Conservation (phyloP, 2,888 invertebrate genomes). For the Calameuta idolon region DNA sequence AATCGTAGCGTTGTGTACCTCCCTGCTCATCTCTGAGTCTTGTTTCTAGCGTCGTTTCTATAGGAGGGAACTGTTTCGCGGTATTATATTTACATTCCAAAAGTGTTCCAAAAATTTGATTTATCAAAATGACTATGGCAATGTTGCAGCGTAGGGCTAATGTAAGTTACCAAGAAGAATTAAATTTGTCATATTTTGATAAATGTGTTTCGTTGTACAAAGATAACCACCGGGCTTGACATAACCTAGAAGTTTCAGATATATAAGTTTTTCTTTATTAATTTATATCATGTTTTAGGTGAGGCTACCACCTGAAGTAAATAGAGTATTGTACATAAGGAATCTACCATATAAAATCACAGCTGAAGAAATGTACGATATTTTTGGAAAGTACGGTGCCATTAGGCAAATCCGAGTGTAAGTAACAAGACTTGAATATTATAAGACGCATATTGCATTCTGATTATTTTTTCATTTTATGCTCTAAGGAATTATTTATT, state of each 20-base stretch:
- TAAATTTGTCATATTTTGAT: background rate
- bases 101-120: background rate
- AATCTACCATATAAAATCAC: constrained; percentile 99
- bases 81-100: background rate
- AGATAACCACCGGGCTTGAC: background rate
- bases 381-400: constrained; percentile 99
- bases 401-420: constrained; percentile 98
- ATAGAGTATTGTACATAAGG: constrained; percentile 94
- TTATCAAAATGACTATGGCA: constrained; percentile 73
- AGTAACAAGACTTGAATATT: constrained; percentile 64
- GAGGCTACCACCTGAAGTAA: constrained; percentile 97
- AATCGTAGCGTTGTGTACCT: no score
- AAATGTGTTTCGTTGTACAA: background rate
- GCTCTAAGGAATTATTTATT: constrained; percentile 16
- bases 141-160: constrained; percentile 80
- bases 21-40: no score
- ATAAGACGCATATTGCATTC: background rate
- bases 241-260: constrained; percentile 9
- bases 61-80: background rate
- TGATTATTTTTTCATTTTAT: background rate
- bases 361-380: constrained; percentile 99
- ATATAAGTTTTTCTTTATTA: constrained; percentile 16
- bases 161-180: constrained; percentile 69
- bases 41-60: background rate
- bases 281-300: constrained; percentile 74